Base-by-base conservation (phyloP, 2,113 vertebrate species). In the Triplophysa tibetana region DNA sequence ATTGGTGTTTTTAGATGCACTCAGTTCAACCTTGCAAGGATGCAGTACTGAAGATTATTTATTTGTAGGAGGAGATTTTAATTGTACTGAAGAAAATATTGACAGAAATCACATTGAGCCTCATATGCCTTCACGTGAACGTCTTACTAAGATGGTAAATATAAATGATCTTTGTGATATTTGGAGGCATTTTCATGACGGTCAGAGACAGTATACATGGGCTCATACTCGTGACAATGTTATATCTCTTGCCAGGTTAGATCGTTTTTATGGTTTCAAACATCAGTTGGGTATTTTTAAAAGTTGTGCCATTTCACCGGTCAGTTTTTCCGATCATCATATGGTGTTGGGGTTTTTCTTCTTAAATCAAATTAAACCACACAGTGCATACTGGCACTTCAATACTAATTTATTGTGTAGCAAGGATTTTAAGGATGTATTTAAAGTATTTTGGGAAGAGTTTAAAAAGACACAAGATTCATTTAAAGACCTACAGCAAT, bases 141-240 rank as follows among this genome's bases (percentile, higher is more conserved):
- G 48, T 13, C 48, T 52, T 13, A 52, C 1, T 7, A 16, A 56
- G 3, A 56, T 33, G 29, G 8, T 54, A 5, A 26, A 73, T 6
- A 33, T 33, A 3, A 17, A 73, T 13, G 17, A 68, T 10, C 38
- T 29, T 17, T 60, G 9, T 43, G 66, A 79, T 45, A 19, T 62
- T 3, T 80, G 69, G 78, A 80, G 79, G n/a, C 2, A n/a, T 67
- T 58, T 80, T 60, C 21, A 74, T 50, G 38, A 58, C 13, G 23
- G 2, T 33, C 56, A 64, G 0, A 74, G n/a, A 23, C 58, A 65
- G 45, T 63, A 65, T 38, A 43, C 64, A n/a, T 63, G 58, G 24
- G 17, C 16, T 29, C 43, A 80, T 38, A 5, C 8, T 26, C 9
- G 2, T 10, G 43, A 56, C 1, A 23, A 54, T 21, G 14, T 64